These are phyloP conservation scores for Echinometra lucunter DNA, from an alignment of 53 echinoderm and acorn worm species.

Conservation along the genomic window DNA sequence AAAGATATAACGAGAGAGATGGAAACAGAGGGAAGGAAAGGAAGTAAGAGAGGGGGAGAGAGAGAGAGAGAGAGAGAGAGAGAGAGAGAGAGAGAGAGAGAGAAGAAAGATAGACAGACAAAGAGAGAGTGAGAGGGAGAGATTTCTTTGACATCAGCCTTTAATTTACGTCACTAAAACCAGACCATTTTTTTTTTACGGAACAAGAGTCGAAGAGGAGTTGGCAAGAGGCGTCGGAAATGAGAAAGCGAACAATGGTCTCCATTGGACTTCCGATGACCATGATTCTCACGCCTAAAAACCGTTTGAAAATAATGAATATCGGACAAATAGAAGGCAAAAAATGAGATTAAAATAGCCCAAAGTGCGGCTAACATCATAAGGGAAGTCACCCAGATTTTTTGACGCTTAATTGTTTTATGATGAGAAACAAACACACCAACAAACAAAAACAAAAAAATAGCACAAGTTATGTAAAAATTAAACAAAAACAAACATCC, in stretches of 20 bases:
- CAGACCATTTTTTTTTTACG: not conserved
- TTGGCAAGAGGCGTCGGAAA: slow-evolving; percentile 41
- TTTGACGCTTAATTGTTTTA: not conserved
- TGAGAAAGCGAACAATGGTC: slow-evolving; percentile 60
- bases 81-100: not conserved
- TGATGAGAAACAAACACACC: not conserved
- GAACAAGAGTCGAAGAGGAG: not conserved
- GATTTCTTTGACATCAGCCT: slow-evolving; percentile 15
- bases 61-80: not conserved
- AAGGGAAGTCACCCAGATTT: not conserved
- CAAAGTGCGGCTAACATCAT: not conserved
- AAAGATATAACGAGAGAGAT: not conserved
- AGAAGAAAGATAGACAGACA: not conserved
- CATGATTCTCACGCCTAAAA: slow-evolving; percentile 60
- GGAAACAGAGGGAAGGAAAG: not conserved
- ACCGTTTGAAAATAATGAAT: not conserved
- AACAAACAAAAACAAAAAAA: no score
- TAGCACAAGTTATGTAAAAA: no score
- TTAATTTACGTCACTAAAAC: not conserved
- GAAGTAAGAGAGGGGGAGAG: not conserved
- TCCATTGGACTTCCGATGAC: slow-evolving; percentile 40
- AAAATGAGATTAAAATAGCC: slow-evolving; percentile 1
- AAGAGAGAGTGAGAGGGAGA: not conserved
- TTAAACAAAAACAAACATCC: not conserved
- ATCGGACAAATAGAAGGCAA: slow-evolving; percentile 3